Base-by-base conservation (phyloP, 2,797 vertebrate species). In the Heliangelus exortis region DNA sequence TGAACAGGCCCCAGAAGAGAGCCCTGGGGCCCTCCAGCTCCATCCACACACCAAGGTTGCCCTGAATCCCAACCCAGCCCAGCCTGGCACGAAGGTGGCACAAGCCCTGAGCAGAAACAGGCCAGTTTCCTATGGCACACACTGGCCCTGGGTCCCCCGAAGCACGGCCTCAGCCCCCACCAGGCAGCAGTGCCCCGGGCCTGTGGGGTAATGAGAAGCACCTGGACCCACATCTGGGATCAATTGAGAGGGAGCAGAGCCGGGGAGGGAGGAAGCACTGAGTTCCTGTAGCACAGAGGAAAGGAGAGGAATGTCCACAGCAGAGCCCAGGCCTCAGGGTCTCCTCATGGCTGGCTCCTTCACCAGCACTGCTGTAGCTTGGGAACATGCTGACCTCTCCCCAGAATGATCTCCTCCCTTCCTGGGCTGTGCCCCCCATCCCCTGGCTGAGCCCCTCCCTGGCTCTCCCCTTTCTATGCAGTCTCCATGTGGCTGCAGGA, bases 161-260 rank as follows among this genome's bases (percentile, higher is more conserved):
- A 97, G 94, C 94, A 89, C 91, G 62, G 92, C 45, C 45, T 47
- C 45, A 20, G 19, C 45, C 45, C 17, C 45, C 45, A 20, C 45
- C 45, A 45, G 45, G 45, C 45, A 45, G 45, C 45, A 98, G 97
- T 79, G 95, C 66, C 91, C 59, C 3, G 84, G 95, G 93, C 95
- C 88, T 41, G 45, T 20, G 18, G 45, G 19, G 45, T 96, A 98
- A 98, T 93, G 80, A 84, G 95, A 67, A 98, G 98, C 97, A 98
- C 99, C 98, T 98, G 98, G 98, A 95, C 98, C 97, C 98, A 99
- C 99, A 99, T 99, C 99, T 99, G 99, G 99, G 99, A 99, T 98
- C 96, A 91, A 99, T 99, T 99, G 98, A 98, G 98, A 94, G 96
- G 97, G 98, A 98, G 98, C 98, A 80, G 91, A 0, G 96, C 98